Evolutionary conservation across 2,797 vertebrate genomes (phyloP).

Genomic region (Gymnoscopelus braueri): DNA sequence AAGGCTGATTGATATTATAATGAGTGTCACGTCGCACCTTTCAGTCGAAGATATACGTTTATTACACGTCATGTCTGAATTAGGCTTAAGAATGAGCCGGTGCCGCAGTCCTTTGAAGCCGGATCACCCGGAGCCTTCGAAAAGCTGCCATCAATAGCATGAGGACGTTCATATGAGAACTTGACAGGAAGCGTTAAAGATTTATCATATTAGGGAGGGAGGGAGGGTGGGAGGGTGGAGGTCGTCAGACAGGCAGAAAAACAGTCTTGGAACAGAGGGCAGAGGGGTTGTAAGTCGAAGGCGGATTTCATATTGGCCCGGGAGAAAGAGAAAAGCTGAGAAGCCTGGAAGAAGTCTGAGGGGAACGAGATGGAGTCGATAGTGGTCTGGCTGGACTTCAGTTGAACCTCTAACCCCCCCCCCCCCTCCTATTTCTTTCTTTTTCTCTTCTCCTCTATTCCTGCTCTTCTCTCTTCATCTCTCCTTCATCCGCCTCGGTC

Average conservation of each 20-base stretch:
- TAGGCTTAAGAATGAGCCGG: too few species aligned
- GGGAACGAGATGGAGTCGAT: constrained; percentile 43
- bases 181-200: constrained; percentile 17
- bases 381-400: constrained; percentile 46
- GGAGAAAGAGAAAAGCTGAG: constrained; percentile 21
- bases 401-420: constrained; percentile 30
- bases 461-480: neutral
- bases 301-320: constrained; percentile 41
- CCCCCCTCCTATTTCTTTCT: neutral
- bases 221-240: constrained; percentile 18
- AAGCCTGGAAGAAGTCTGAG: constrained; percentile 18
- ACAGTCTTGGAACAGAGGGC: constrained; percentile 9
- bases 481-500: constrained; percentile 9
- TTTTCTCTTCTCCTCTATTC: constrained; percentile 17
- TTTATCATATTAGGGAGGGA: constrained; percentile 16
- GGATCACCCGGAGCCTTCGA: neutral
- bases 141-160: neutral
- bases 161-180: constrained; percentile 5
- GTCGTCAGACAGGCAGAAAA: constrained; percentile 18
- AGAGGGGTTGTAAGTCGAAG: neutral
- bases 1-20: too few species aligned
- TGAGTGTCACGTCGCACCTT: too few species aligned
- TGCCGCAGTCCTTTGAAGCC: too few species aligned
- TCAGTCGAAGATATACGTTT: too few species aligned
- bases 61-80: too few species aligned